Percentiles rank a stretch among this genome's conserved stretches.
Evolutionary conservation across 2,797 vertebrate species (phyloP).

Genomic region (Macrochelys suwanniensis): DNA sequence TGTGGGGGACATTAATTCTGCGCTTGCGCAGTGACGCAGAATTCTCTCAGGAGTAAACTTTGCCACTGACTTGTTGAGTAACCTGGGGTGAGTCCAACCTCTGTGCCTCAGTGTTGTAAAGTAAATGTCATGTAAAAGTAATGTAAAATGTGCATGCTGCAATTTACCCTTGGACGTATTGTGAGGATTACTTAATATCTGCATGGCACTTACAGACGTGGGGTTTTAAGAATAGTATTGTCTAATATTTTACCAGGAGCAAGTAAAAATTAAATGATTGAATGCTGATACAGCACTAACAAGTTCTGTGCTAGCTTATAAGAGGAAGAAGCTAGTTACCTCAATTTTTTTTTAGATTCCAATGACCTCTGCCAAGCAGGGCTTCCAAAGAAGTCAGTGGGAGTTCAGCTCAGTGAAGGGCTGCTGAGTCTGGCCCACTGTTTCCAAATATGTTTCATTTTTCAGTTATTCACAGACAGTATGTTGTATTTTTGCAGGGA

Average conservation of each 20-base stretch:
- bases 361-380: not conserved
- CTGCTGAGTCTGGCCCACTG: not conserved
- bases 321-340: not conserved
- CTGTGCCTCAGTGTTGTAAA: no score
- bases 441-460: not conserved
- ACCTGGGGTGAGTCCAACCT: not conserved
- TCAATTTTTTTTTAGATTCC: not conserved
- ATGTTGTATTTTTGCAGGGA: fast-evolving
- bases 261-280: fast-evolving
- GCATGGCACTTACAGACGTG: not conserved
- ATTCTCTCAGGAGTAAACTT: no score
- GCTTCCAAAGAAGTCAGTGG: not conserved
- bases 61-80: not conserved
- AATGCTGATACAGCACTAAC: not conserved
- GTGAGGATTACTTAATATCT: not conserved
- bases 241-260: not conserved
- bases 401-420: not conserved
- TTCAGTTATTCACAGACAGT: not conserved
- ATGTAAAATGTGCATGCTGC: not conserved
- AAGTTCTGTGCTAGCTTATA: fast-evolving
- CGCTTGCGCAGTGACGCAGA: no score
- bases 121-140: no score
- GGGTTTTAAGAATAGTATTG: not conserved
- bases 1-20: no score
- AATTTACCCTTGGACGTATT: not conserved